Percentiles rank a stretch among this genome's conserved stretches.
These are phyloP conservation scores for Microplitis manilae DNA, from an alignment of 2,888 invertebrate genomes.

Conservation along the genomic window DNA sequence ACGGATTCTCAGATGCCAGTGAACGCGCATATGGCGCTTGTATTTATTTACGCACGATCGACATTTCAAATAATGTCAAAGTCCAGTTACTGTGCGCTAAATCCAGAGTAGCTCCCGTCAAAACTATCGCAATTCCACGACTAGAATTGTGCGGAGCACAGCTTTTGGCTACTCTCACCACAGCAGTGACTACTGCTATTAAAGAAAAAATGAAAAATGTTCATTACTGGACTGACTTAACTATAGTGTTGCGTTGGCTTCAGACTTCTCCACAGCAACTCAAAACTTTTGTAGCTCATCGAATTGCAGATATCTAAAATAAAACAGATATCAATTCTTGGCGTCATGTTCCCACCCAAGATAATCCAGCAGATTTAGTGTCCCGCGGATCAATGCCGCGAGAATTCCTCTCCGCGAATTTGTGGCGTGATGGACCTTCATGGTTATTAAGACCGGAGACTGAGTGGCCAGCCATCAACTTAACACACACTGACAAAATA, in stretches of 20 bases:
- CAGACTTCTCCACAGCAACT: slow-evolving; percentile 34
- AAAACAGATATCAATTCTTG: slow-evolving; percentile 22
- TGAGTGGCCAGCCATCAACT: background rate
- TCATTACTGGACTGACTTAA: slow-evolving; percentile 44
- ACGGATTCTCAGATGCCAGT: slow-evolving; percentile 47
- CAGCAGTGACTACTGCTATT: background rate
- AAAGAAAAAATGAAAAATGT: background rate
- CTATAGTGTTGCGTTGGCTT: slow-evolving; percentile 43
- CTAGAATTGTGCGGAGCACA: slow-evolving; percentile 47
- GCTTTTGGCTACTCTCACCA: slow-evolving; percentile 36
- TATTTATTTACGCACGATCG: slow-evolving; percentile 32
- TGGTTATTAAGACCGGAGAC: slow-evolving; percentile 32
- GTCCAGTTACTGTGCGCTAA: slow-evolving; percentile 41
- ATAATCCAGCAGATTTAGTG: slow-evolving; percentile 41
- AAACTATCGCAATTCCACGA: slow-evolving; percentile 43
- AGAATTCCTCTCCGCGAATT: background rate
- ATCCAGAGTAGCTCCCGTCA: slow-evolving; percentile 45
- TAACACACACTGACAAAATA: background rate
- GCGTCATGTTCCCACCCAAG: slow-evolving; percentile 28
- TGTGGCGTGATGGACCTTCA: slow-evolving; percentile 37
- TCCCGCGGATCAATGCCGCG: slow-evolving; percentile 29
- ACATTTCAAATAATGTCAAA: background rate
- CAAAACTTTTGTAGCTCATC: slow-evolving; percentile 43
- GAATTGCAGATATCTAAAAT: slow-evolving; percentile 39
- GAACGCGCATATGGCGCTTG: slow-evolving; percentile 44